Evolutionary conservation across 2,888 invertebrate genomes (phyloP), one percentile per base, ranked within the genome.

Genomic region (Iphiclides podalirius): DNA sequence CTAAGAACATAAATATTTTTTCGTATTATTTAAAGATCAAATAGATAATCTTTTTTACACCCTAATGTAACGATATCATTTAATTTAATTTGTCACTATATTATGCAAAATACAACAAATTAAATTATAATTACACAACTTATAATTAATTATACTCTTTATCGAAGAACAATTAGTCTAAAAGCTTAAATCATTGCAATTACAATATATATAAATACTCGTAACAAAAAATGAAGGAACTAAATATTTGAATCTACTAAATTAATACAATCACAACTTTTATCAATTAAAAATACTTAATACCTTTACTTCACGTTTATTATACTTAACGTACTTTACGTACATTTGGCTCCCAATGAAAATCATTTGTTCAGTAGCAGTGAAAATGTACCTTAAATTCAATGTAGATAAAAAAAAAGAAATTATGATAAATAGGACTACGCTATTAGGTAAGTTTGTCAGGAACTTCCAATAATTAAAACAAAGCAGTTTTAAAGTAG

Each of bases 41-140:
- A 88, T 88, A 88, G 87, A 88, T 84, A 87, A 88, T 88, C 88
- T 87, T 87, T 87, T 87, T 86, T 88, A 88, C 87, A 88, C 61
- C 79, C 87, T 88, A 87, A 81, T 80, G 76, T 86, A 87, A 86
- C 87, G 86, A 86, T 85, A 86, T 85, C 74, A 82, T 85, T 85
- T 85, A 84, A 70, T 71, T 71, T 72, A 72, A 80, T 86, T 86
- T 86, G 83, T 31, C 31, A 31, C 31, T 87, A 80, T 81, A 83
- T 83, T 85, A 85, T 77, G 75, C 68, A 79, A 84, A 80, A 75
- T 85, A 87, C 83, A 86, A 88, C 86, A 86, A 86, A 86, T 85
- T 79, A 85, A 85, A 81, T 81, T 81, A 83, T 68, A 85, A 81
- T 81, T 81, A 83, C 69, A 78, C 71, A 86, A 84, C 82, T 84